Percentiles rank a stretch among this genome's conserved stretches.
Conservation (phyloP, 2,113 vertebrate genomes). For the Pygathrix nemaeus region DNA sequence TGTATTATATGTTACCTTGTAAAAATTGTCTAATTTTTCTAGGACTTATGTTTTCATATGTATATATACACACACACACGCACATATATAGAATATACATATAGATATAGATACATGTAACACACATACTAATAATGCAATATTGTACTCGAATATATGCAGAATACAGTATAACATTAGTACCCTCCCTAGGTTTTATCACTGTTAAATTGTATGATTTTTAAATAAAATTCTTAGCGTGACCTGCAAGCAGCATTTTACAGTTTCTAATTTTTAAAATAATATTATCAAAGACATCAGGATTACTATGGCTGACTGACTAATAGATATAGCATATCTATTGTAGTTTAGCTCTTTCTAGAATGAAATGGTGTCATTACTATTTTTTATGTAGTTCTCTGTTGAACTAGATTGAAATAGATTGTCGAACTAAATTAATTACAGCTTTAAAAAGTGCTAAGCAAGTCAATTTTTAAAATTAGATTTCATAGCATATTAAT, state of each 20-base stretch:
- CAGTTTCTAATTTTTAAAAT: neutral
- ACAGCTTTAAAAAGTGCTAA: neutral
- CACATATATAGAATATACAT: neutral
- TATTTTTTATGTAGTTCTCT: neutral
- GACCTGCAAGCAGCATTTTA: neutral
- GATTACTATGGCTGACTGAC: neutral
- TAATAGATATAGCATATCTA: neutral
- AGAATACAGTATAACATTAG: neutral
- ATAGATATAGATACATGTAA: neutral
- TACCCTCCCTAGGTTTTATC: neutral
- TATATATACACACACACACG: too few species aligned
- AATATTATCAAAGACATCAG: neutral
- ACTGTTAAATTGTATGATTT: neutral
- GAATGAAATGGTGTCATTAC: neutral
- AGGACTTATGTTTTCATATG: neutral
- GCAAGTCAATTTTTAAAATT: neutral
- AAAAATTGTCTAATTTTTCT: neutral
- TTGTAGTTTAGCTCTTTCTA: neutral
- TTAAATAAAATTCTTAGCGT: neutral
- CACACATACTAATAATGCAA: neutral
- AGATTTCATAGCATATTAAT: neutral
- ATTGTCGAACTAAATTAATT: neutral
- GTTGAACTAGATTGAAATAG: neutral
- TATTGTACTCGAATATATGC: neutral
- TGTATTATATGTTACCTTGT: neutral